Evolutionary conservation across 2,888 invertebrate genomes (phyloP), one percentile per base, ranked within the genome.

Genomic region (Octonoba sinensis): DNA sequence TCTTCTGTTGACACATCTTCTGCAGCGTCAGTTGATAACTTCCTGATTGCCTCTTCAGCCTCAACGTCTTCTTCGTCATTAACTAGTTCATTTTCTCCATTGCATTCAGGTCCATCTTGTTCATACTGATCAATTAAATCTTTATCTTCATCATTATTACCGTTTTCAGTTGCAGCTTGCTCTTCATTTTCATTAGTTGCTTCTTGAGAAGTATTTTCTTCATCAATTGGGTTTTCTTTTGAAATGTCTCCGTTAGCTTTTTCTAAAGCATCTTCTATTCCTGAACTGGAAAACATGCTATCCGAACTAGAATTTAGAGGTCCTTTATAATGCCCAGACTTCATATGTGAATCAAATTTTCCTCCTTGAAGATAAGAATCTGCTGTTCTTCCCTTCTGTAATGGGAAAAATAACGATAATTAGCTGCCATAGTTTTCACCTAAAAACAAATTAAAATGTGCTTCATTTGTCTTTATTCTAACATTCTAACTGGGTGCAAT

Each of bases 331-430:
- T 18, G 49, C 46, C 57, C 54, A 0, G 16, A 16, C n/a, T n/a
- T n/a, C 66, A 56, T 24, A 20, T 49, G n/a, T 15, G 54, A 46
- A 16, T 82, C 82, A 13, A 54, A 12, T 16, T 75, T 82, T 20
- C 57, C 20, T 24, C 20, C 54, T 65, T 82, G 82, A 18, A 85
- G 66, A 73, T 86, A 86, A 74, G 84, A 84, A 24, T 86, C 86
- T 24, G 86, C 84, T 20, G 85, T 85, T 82, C 83, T 83, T 46
- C 86, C 86, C 72, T 83, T 85, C 84, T 85, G 62, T 24, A 66
- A 82, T 44, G 24, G 60, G 46, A 60, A 75, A n/a, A 47, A 27
- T 67, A 60, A 36, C 16, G 22, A 59, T 16, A 59, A 13, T 13
- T 47, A 27, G 6, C 6, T 3, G 27, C 27, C 27, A 27, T n/a